A percentile compares a stretch with the other conserved stretches of the same genome.
phyloP scores from a whole-genome alignment of 92 coral and sea anemone species.

The Galaxea fascicularis region DNA sequence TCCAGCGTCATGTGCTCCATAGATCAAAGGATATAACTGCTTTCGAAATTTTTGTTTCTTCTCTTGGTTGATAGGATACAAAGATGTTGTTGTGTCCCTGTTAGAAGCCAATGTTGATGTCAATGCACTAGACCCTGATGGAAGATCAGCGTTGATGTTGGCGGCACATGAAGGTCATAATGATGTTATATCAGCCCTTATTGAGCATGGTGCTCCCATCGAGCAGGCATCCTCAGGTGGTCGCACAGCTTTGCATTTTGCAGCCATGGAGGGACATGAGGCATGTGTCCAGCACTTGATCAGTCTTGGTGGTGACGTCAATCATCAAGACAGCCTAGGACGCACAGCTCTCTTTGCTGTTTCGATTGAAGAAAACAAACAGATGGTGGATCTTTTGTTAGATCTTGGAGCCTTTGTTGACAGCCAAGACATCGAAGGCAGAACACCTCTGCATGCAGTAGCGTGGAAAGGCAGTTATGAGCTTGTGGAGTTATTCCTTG shows the following conservation, averaged over 20 bases:
- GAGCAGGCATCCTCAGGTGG: constrained; percentile 84
- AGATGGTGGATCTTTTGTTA: constrained; percentile 77
- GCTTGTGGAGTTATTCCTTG: constrained; percentile 80
- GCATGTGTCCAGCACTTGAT: constrained; percentile 77
- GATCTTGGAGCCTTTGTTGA: constrained; percentile 87
- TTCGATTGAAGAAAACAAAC: constrained; percentile 87
- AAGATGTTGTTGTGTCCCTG: constrained; percentile 72
- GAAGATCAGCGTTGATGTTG: constrained; percentile 88
- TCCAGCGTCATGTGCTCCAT: too few relatives aligned
- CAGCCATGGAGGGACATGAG: constrained; percentile 93
- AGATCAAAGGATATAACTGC: too few relatives aligned
- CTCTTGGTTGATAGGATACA: constrained; percentile 67
- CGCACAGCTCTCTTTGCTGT: constrained; percentile 88
- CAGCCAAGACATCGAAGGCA: constrained; percentile 85
- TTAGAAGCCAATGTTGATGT: constrained; percentile 71
- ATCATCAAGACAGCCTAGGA: constrained; percentile 84
- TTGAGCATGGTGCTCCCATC: constrained; percentile 82
- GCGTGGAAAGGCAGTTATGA: constrained; percentile 95
- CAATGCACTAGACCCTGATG: constrained; percentile 77
- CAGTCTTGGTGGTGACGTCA: constrained; percentile 76
- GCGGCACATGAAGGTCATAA: constrained; percentile 96
- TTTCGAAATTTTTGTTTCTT: neutral
- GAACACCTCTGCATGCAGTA: constrained; percentile 92
- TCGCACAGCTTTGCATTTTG: constrained; percentile 86
- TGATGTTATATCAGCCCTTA: constrained; percentile 68